These are phyloP conservation scores for Muntiacus muntjak DNA, from an alignment of 2,113 vertebrate genomes.

Conservation along the genomic window DNA sequence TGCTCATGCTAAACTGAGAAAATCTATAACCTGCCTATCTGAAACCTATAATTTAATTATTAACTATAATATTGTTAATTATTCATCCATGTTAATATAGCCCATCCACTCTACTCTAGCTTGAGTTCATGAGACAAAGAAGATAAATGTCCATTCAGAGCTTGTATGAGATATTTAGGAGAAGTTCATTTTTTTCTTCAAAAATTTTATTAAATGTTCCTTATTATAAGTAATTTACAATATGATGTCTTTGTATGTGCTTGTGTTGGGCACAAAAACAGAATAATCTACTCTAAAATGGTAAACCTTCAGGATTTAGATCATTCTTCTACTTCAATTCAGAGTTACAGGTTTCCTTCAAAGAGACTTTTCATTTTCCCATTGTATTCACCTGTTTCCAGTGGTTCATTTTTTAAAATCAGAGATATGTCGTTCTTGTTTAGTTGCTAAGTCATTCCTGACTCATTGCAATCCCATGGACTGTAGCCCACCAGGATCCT, in stretches of 20 bases:
- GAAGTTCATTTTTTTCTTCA: neutral
- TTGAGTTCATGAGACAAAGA: neutral
- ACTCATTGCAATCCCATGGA: neutral
- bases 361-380: neutral
- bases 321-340: neutral
- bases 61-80: neutral
- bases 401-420: neutral
- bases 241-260: neutral
- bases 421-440: neutral
- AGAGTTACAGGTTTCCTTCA: neutral
- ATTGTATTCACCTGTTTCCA: neutral
- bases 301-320: neutral
- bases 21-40: neutral
- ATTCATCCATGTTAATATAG: neutral
- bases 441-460: rapidly evolving
- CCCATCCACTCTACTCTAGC: neutral
- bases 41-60: neutral
- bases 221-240: neutral
- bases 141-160: neutral
- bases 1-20: neutral
- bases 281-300: neutral
- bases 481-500: neutral
- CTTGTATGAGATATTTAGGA: neutral
- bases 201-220: neutral
- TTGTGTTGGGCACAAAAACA: neutral